Conservation (phyloP, 2,888 invertebrate genomes). For the Agonopterix heracliana region DNA sequence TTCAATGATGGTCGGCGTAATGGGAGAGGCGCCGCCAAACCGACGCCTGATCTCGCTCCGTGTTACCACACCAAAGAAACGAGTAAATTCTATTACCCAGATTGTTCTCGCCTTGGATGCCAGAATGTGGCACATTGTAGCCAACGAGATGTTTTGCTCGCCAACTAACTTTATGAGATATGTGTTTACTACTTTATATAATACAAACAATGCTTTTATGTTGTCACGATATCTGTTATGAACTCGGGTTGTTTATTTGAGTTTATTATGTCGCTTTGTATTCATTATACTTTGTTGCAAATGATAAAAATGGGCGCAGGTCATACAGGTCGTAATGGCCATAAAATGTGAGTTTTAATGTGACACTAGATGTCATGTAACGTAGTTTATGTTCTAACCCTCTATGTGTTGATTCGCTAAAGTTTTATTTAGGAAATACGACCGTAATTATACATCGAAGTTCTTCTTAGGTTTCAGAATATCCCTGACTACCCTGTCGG, state of each 20-base stretch:
- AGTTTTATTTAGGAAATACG: no score
- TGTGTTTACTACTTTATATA: slow-evolving; percentile 56
- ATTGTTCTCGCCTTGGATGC: slow-evolving; percentile 70
- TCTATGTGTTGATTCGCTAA: no score
- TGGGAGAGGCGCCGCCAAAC: slow-evolving; percentile 23
- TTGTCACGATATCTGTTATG: slow-evolving; percentile 42
- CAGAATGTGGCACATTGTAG: slow-evolving; percentile 59
- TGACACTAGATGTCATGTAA: no score
- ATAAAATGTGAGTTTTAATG: no score
- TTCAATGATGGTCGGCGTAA: not conserved
- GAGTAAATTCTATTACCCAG: slow-evolving; percentile 65
- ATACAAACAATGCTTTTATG: slow-evolving; percentile 58
- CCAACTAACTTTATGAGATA: slow-evolving; percentile 67
- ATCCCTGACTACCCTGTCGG: no score
- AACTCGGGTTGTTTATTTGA: slow-evolving; percentile 50
- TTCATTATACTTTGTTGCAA: not conserved
- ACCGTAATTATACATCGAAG: no score
- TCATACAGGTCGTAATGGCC: no score
- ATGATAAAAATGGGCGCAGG: no score
- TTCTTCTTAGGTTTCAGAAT: no score
- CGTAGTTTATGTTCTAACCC: no score
- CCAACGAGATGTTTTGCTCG: slow-evolving; percentile 53
- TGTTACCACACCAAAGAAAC: slow-evolving; percentile 37
- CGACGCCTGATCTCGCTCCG: slow-evolving; percentile 30
- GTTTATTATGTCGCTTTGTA: slow-evolving; percentile 24